phyloP scores from a whole-genome alignment of 2,113 vertebrate genomes.

The Arvicanthis niloticus region DNA sequence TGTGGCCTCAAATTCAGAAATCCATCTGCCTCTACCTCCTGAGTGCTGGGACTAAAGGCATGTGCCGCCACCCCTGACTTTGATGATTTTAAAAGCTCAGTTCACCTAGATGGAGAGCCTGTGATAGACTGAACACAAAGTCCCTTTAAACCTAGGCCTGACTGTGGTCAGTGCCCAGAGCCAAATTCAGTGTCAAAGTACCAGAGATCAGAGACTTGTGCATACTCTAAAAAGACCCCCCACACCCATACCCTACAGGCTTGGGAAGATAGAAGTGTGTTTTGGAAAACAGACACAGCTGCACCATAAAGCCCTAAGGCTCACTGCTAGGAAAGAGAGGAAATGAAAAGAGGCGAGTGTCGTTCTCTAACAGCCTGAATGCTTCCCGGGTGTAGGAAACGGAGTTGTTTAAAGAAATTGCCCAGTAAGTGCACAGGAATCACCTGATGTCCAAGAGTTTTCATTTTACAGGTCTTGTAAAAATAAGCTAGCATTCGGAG shows the following conservation, averaged over 20 bases:
- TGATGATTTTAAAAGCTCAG: not conserved
- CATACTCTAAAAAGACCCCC: not conserved
- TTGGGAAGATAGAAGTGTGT: not conserved
- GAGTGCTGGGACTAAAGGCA: not conserved
- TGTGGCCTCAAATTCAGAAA: not conserved
- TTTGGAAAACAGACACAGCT: not conserved
- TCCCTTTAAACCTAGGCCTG: not conserved
- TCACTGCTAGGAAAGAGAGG: not conserved
- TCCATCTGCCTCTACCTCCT: not conserved
- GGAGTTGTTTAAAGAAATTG: not conserved
- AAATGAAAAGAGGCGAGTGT: not conserved
- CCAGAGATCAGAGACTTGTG: not conserved
- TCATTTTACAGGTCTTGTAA: constrained; percentile 22
- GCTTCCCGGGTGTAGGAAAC: not conserved
- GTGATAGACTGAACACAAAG: not conserved
- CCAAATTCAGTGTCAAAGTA: not conserved
- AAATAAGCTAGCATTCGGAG: not conserved
- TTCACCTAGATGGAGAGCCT: not conserved
- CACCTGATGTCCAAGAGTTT: not conserved
- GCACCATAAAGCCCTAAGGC: not conserved
- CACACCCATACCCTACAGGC: not conserved
- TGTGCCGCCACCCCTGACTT: not conserved
- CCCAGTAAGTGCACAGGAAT: not conserved
- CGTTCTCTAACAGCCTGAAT: not conserved
- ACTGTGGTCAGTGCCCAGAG: not conserved